Evolutionary conservation across 2,797 vertebrate species (phyloP).

Genomic region (Emydoidea blandingii): DNA sequence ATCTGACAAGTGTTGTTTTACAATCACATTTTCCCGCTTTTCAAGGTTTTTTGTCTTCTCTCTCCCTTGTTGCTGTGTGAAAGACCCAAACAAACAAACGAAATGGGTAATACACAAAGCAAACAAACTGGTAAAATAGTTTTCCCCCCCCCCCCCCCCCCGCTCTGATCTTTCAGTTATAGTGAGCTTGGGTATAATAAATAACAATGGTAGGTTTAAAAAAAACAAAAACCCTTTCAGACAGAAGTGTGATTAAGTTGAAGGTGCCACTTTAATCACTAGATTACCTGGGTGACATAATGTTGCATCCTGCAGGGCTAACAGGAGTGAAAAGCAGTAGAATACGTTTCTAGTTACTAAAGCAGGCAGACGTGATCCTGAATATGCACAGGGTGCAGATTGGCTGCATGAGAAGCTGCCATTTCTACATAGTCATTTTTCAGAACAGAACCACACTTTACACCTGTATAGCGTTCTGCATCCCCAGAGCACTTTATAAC

Average conservation of each 20-base stretch:
- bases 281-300: not conserved
- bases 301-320: not conserved
- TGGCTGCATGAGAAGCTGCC: not conserved
- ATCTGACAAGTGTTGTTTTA: not conserved
- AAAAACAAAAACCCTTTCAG: not conserved
- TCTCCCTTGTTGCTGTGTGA: not conserved
- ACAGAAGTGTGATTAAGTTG: not conserved
- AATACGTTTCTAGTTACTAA: not conserved
- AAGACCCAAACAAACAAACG: not conserved
- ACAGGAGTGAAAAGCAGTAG: not conserved
- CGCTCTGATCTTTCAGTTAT: not conserved
- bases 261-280: not conserved
- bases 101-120: not conserved
- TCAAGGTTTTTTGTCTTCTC: not conserved
- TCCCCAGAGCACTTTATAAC: not conserved
- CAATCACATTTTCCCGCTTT: not conserved
- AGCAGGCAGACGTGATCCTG: not conserved
- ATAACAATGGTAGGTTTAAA: not conserved
- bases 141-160: fast-evolving
- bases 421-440: not conserved
- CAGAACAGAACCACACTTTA: not conserved
- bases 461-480: not conserved
- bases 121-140: not conserved
- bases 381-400: not conserved
- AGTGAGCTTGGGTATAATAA: not conserved